Conservation (phyloP, 2,797 vertebrate genomes). For the Hozukius guyotensis region DNA sequence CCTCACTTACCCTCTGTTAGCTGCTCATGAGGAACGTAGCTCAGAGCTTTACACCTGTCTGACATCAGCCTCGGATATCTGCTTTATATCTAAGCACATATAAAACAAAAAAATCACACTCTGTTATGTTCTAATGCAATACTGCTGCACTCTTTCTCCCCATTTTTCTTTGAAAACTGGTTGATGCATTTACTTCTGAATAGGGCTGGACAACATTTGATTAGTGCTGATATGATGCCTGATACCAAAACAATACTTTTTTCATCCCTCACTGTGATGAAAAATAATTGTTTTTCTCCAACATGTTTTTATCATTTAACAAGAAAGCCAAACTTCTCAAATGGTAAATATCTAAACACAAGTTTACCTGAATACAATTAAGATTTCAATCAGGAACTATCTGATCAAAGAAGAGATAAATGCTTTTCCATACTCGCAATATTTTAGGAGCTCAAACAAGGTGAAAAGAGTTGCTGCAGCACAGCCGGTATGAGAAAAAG, state of each 20-base stretch:
- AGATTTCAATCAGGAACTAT: neutral
- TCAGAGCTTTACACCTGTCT: slow-evolving; percentile 10
- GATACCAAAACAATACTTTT: neutral
- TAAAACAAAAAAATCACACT: neutral
- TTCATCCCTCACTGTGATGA: neutral
- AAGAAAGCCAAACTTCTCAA: neutral
- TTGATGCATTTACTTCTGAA: neutral
- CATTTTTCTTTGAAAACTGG: neutral
- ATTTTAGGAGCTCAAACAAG: neutral
- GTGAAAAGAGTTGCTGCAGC: too few relatives aligned
- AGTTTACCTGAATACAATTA: neutral
- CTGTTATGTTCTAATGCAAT: neutral
- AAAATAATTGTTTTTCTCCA: neutral
- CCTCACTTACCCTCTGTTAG: slow-evolving; percentile 24
- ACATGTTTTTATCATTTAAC: neutral
- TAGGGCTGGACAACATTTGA: neutral
- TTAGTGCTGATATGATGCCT: neutral
- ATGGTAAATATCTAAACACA: neutral
- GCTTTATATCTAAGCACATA: neutral
- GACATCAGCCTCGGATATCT: slow-evolving; percentile 1
- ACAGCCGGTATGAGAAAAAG: too few relatives aligned
- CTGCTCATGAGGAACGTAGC: slow-evolving; percentile 7
- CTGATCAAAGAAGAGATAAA: neutral
- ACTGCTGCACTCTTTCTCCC: neutral
- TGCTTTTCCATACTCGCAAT: neutral